These are phyloP conservation scores for Eleginops maclovinus DNA, from an alignment of 2,113 vertebrate genomes.

Conservation along the genomic window DNA sequence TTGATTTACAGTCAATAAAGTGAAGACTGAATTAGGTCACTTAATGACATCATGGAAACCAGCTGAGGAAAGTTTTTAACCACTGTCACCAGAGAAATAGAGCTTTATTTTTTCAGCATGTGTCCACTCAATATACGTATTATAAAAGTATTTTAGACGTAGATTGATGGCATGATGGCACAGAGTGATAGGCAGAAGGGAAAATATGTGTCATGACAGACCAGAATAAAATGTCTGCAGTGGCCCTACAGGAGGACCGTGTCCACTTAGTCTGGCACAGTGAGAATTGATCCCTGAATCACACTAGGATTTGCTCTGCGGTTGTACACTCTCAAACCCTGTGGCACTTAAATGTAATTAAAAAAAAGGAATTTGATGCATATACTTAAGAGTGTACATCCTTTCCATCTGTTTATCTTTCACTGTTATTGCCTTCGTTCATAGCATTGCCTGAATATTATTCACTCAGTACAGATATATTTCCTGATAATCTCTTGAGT, in stretches of 20 bases:
- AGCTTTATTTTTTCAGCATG: neutral
- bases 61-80: neutral
- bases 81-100: neutral
- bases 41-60: slow-evolving; percentile 7
- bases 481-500: slow-evolving; percentile 51
- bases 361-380: neutral
- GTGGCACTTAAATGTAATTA: slow-evolving; percentile 6
- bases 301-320: slow-evolving; percentile 25
- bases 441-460: slow-evolving; percentile 29
- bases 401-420: slow-evolving; percentile 40
- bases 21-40: neutral
- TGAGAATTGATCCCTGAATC: slow-evolving; percentile 42
- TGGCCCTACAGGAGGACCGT: slow-evolving; percentile 3
- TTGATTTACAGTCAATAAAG: neutral
- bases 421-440: slow-evolving; percentile 30
- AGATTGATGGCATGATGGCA: neutral
- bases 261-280: slow-evolving; percentile 13
- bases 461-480: slow-evolving; percentile 28
- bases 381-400: neutral
- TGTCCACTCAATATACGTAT: neutral
- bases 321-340: slow-evolving; percentile 13
- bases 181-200: neutral
- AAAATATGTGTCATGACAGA: slow-evolving; percentile 34
- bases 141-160: neutral
- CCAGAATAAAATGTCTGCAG: slow-evolving; percentile 29